Base-by-base conservation (phyloP, 2,888 invertebrate species). In the Gerosis bhagava region DNA sequence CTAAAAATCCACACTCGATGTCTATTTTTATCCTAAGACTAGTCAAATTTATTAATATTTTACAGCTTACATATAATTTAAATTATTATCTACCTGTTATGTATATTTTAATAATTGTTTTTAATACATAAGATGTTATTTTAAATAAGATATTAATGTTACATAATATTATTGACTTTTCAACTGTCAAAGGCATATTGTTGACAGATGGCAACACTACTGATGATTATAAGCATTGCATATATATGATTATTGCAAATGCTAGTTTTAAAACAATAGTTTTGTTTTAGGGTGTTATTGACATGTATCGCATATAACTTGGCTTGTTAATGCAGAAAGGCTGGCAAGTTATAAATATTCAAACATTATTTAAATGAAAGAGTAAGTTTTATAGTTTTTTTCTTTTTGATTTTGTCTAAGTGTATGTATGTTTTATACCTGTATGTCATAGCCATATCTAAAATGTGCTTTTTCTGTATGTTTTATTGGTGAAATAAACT, bases 11-110 rank as follows among this genome's bases (percentile, higher is more conserved):
- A 70, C 51, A 51, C 62, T 81, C 68, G 71, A 73, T 83, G 78
- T 81, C 76, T 83, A 82, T 82, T 80, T 83, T 78, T 79, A 70
- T 66, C 69, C 59, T 63, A 56, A 62, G 60, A 62, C 65, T 74
- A 74, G 73, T 71, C 62, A 73, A 75, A 72, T 70, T 67, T 73
- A 72, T 65, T 61, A 73, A 72, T 67, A 64, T 73, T 74, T 69
- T 65, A 73, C 65, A 60, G 73, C 70, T 72, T 74, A 59, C 54
- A 63, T 67, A 65, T 67, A 60, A 58, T 66, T 62, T 69, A 63
- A 63, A 62, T 59, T 57, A 59, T 29, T 50, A 40, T 34, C 43
- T 50, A 37, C 22, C 43, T 43, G 28, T 42, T 42, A 47, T 39
- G n/a, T n/a, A n/a, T n/a, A n/a, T 42, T 36, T 25, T 35, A 36